These are phyloP conservation scores for Cossypha heuglini DNA, from an alignment of 2,797 vertebrate genomes.

Conservation along the genomic window DNA sequence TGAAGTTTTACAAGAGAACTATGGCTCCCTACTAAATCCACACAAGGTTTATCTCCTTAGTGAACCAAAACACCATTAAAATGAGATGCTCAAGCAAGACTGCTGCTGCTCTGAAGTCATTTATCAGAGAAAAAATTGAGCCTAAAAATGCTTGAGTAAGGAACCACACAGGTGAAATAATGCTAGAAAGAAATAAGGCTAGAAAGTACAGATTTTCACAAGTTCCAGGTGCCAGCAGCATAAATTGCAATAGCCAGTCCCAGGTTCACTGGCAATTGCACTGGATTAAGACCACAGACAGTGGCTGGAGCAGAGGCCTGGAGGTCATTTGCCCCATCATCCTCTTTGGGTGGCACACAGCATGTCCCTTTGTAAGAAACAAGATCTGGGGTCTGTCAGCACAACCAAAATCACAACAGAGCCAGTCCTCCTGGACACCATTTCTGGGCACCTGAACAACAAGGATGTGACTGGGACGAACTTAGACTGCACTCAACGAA, in stretches of 20 bases:
- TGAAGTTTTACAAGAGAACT: neutral
- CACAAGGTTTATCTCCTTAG: neutral
- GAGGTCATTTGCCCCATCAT: neutral
- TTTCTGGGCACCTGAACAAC: neutral
- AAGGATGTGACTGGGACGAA: neutral
- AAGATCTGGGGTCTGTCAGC: neutral
- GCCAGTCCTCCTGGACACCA: neutral
- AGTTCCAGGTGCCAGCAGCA: neutral
- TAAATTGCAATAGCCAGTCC: neutral
- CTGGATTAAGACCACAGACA: neutral
- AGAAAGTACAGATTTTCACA: neutral
- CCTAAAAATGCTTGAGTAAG: neutral
- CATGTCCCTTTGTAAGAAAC: neutral
- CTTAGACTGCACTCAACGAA: neutral
- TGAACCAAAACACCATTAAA: neutral
- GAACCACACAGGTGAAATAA: neutral
- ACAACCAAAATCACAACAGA: neutral
- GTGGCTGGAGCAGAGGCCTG: neutral
- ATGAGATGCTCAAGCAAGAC: neutral
- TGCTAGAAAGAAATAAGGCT: neutral
- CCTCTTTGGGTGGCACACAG: neutral
- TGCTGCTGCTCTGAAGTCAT: neutral
- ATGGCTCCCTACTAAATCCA: neutral
- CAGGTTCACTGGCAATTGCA: neutral
- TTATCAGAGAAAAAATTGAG: neutral